Percentiles rank a stretch among this genome's conserved stretches.
Evolutionary conservation across 2,797 vertebrate genomes (phyloP).

Genomic region (Megalops cyprinoides): DNA sequence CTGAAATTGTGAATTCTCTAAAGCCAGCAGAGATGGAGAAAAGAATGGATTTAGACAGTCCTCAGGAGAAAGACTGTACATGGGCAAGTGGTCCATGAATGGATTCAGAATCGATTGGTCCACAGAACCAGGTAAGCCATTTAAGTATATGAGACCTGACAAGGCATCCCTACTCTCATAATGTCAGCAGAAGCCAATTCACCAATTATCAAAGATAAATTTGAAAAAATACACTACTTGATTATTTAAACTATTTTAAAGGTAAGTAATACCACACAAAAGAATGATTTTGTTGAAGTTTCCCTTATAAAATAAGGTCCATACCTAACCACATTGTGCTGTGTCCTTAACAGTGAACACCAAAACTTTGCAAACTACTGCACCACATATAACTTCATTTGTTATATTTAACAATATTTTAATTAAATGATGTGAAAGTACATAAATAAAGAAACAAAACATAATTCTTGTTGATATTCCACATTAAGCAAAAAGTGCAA

Average conservation of each 20-base stretch:
- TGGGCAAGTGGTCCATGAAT: not conserved
- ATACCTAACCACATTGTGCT: no score
- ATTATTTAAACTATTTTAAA: not conserved
- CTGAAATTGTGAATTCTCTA: not conserved
- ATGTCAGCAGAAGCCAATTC: not conserved
- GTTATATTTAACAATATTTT: no score
- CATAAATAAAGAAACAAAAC: no score
- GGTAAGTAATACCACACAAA: not conserved
- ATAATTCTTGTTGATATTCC: no score
- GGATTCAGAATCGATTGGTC: not conserved
- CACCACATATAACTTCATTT: no score
- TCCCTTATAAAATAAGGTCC: no score
- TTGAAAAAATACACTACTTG: no score
- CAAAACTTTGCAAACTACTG: no score
- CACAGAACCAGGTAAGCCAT: not conserved
- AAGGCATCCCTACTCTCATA: constrained; percentile 10
- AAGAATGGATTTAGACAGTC: not conserved
- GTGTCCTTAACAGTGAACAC: no score
- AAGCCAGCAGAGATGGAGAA: not conserved
- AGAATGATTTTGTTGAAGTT: no score
- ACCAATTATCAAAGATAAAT: not conserved
- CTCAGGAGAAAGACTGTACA: not conserved
- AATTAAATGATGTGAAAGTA: no score
- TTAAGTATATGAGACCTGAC: not conserved
- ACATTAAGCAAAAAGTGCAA: no score